Evolutionary conservation across 2,797 vertebrate genomes (phyloP).

Genomic region (Sebastes wilsoni): DNA sequence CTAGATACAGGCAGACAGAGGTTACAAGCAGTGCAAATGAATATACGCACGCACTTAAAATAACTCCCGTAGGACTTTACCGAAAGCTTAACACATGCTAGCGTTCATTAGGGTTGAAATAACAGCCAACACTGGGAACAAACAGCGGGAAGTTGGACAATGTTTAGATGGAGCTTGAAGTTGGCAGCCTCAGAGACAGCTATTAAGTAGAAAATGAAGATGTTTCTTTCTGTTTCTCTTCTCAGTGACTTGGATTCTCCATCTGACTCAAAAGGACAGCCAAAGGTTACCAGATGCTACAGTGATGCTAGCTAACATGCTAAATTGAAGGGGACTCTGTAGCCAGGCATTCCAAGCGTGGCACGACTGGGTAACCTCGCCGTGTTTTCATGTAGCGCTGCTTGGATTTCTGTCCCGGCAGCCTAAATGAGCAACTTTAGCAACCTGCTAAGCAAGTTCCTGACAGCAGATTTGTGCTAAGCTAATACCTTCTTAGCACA

Average conservation of each 20-base stretch:
- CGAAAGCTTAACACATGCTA: constrained; percentile 32
- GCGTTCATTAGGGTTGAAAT: constrained; percentile 20
- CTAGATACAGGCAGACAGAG: constrained; percentile 3
- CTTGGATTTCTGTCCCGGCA: neutral
- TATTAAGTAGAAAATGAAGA: constrained; percentile 46
- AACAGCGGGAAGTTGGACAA: constrained; percentile 30
- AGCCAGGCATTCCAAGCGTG: neutral
- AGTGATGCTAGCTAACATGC: neutral
- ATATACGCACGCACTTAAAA: constrained; percentile 19
- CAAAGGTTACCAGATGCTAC: constrained; percentile 57
- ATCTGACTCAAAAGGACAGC: constrained; percentile 22
- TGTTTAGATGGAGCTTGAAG: constrained; percentile 24
- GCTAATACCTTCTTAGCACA: neutral
- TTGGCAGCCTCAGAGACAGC: constrained; percentile 30
- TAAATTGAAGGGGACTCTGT: neutral
- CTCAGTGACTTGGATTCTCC: constrained; percentile 27
- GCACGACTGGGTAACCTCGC: neutral
- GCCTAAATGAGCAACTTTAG: neutral
- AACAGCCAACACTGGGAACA: constrained; percentile 30
- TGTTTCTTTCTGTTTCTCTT: constrained; percentile 41
- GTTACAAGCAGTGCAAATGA: constrained; percentile 24
- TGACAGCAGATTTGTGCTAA: neutral
- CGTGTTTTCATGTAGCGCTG: neutral
- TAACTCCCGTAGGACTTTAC: constrained; percentile 10
- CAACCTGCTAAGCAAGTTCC: neutral